These are phyloP conservation scores for Bradysia coprophila DNA, from an alignment of 1,140 invertebrate species.

Conservation along the genomic window DNA sequence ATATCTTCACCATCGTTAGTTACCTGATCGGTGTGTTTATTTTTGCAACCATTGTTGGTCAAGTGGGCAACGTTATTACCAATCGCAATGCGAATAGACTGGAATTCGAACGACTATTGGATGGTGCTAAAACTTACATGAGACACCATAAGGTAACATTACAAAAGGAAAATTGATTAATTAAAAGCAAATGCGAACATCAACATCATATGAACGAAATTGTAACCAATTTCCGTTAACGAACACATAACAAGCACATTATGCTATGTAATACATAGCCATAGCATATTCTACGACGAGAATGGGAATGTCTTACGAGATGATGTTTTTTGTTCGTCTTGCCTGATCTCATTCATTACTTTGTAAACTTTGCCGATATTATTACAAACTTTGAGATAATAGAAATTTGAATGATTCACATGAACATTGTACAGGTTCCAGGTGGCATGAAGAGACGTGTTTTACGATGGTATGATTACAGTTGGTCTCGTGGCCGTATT, in stretches of 20 bases:
- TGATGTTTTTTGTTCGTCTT: no score
- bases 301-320: no score
- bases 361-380: no score
- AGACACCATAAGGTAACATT: constrained; percentile 66
- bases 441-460: constrained; percentile 86
- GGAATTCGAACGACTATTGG: constrained; percentile 85
- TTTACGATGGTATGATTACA: constrained; percentile 93
- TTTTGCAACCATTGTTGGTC: constrained; percentile 94
- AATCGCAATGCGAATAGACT: constrained; percentile 92
- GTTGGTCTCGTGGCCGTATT: constrained; percentile 90
- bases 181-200: not conserved
- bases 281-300: no score
- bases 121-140: constrained; percentile 95
- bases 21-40: constrained; percentile 95
- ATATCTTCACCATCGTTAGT: constrained; percentile 90
- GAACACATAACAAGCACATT: no score
- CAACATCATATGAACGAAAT: no score
- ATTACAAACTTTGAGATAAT: not conserved
- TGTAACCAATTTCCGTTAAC: no score
- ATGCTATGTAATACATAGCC: no score
- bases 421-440: constrained; percentile 41
- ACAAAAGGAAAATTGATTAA: not conserved
- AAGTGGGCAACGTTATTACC: constrained; percentile 94
- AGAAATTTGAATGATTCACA: not conserved
- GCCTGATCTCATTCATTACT: no score